Evolutionary conservation across 2,113 vertebrate species (phyloP).

Genomic region (Lophius piscatorius): DNA sequence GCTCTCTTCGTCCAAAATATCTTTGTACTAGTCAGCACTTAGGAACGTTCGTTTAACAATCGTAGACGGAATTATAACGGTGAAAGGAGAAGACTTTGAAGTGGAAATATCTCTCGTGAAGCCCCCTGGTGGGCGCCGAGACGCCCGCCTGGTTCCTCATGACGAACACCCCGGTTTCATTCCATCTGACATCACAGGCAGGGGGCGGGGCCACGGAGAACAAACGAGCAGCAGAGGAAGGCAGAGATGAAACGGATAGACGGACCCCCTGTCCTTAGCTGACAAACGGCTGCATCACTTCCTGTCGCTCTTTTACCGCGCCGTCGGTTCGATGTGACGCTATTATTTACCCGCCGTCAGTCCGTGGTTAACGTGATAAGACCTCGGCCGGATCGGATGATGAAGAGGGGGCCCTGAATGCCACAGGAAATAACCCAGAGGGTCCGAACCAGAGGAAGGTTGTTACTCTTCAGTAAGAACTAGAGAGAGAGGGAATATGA

Average conservation of each 20-base stretch:
- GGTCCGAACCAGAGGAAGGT: conserved; percentile 7
- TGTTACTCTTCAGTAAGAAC: conserved; percentile 3
- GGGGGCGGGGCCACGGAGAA: conserved; percentile 49
- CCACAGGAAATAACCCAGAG: conserved; percentile 15
- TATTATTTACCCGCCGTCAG: conserved; percentile 75
- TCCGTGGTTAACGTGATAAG: conserved; percentile 68
- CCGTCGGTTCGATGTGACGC: conserved; percentile 51
- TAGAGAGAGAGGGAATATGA: no score
- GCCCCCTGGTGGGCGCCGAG: conserved; percentile 42
- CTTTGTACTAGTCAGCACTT: conserved; percentile 80
- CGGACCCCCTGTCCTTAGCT: conserved; percentile 39
- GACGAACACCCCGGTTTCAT: conserved; percentile 62
- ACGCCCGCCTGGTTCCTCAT: conserved; percentile 56
- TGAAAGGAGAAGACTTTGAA: conserved; percentile 78
- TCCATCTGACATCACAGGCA: conserved; percentile 66
- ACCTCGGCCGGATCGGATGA: conserved; percentile 60
- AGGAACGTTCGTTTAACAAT: conserved; percentile 78
- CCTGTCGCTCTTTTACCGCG: conserved; percentile 47
- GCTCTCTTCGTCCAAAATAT: conserved; percentile 62
- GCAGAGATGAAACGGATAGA: conserved; percentile 56
- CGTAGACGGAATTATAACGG: conserved; percentile 78
- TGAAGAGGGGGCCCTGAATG: conserved; percentile 47
- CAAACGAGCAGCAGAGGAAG: conserved; percentile 47
- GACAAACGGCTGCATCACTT: conserved; percentile 68
- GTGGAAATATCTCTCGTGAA: conserved; percentile 73